Percentiles rank a stretch among this genome's conserved stretches.
Conservation (phyloP, 2,888 invertebrate genomes). For the Nomada fucata region DNA sequence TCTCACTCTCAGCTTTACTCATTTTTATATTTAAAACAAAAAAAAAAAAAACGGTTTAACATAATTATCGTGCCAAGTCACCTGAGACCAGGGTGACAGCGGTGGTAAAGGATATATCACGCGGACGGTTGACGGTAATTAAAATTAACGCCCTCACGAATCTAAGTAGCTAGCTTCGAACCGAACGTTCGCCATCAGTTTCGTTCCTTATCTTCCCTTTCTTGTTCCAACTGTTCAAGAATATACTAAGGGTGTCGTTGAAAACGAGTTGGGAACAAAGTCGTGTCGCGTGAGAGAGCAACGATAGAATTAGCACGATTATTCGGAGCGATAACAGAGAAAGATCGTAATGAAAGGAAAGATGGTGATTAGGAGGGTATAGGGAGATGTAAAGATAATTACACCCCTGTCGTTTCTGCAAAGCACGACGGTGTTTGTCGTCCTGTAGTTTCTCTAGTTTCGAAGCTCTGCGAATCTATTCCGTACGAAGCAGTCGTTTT, state of each 20-base stretch:
- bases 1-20: background rate
- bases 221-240: background rate
- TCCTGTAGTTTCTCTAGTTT: background rate
- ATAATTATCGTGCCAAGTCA: conserved; percentile 34
- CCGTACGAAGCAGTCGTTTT: too few relatives aligned
- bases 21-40: background rate
- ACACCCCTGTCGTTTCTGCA: background rate
- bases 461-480: background rate
- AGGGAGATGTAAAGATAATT: conserved; percentile 22
- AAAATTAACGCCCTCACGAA: conserved; percentile 28
- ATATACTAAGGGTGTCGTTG: background rate
- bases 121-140: conserved; percentile 4
- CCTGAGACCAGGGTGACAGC: background rate
- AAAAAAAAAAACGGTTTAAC: conserved; percentile 11
- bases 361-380: conserved; percentile 9
- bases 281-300: conserved; percentile 24
- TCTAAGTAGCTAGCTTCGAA: background rate
- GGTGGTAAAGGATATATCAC: background rate
- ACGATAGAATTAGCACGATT: conserved; percentile 27
- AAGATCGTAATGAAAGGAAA: conserved; percentile 7
- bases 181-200: background rate
- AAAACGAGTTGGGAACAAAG: background rate
- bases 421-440: conserved; percentile 1
- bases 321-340: conserved; percentile 23
- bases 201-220: background rate